These are phyloP conservation scores for Enhydra lutris DNA, from an alignment of 2,113 vertebrate species.

Conservation along the genomic window DNA sequence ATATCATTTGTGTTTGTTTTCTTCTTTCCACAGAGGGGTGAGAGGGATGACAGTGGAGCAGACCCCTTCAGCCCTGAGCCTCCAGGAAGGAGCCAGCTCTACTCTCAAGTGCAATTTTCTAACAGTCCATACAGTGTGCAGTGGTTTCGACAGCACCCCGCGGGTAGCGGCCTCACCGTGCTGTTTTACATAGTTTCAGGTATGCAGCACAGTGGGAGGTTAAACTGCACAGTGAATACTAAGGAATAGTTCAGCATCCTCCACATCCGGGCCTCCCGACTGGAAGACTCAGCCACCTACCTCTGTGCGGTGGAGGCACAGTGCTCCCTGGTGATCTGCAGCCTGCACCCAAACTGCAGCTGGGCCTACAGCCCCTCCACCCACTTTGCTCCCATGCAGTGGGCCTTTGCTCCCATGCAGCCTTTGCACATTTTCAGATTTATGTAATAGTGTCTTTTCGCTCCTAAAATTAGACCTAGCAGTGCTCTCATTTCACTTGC, in stretches of 20 bases:
- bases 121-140: too few species aligned
- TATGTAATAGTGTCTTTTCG: neutral
- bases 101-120: too few species aligned
- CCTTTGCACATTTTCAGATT: neutral
- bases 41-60: too few species aligned
- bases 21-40: neutral
- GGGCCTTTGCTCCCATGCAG: neutral
- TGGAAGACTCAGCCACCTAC: neutral
- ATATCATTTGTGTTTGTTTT: neutral
- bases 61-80: too few species aligned
- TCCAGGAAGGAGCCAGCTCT: too few species aligned
- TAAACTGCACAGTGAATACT: too few species aligned
- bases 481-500: neutral
- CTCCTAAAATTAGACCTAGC: neutral
- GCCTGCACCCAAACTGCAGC: neutral
- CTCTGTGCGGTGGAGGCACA: neutral
- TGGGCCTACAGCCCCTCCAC: neutral
- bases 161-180: fast-evolving
- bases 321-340: neutral
- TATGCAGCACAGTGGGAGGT: too few species aligned
- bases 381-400: neutral
- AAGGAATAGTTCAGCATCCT: too few species aligned
- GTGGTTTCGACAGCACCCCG: too few species aligned
- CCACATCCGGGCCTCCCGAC: too few species aligned
- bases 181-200: too few species aligned